Conservation (phyloP, 2,113 vertebrate genomes). For the Callochromis pleurospilus region DNA sequence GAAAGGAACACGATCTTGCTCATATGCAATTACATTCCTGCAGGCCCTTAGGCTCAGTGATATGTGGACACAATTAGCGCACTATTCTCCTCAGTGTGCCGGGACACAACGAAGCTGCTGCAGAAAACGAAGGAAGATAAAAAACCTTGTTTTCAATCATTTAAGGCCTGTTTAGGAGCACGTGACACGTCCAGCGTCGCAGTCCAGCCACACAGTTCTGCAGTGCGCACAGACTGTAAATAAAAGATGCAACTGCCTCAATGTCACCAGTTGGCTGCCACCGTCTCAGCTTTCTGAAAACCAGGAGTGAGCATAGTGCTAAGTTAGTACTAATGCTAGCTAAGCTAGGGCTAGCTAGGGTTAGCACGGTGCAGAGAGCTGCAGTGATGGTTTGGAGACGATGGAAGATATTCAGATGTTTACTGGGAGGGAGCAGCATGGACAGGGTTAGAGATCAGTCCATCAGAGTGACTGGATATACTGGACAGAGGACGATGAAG, state of each 20-base stretch:
- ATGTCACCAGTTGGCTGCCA: background rate
- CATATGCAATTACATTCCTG: slow-evolving; percentile 10
- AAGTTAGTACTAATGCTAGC: background rate
- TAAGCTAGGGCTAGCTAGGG: background rate
- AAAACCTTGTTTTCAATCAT: background rate
- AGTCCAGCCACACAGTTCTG: background rate
- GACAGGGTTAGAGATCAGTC: rapidly evolving
- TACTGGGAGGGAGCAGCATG: background rate
- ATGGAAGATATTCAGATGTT: background rate
- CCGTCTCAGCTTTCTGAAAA: background rate
- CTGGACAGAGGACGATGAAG: background rate
- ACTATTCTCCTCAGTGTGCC: background rate
- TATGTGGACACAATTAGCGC: slow-evolving; percentile 11
- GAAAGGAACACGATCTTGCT: slow-evolving; percentile 14
- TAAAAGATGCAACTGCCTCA: background rate
- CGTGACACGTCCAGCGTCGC: rapidly evolving
- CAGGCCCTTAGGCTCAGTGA: background rate
- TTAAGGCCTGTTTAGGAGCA: background rate
- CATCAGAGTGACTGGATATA: background rate
- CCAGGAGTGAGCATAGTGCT: background rate
- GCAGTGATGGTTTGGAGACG: background rate
- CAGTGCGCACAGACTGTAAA: background rate
- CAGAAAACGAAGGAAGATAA: background rate
- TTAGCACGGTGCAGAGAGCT: background rate
- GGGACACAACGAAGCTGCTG: background rate